phyloP scores from a whole-genome alignment of 1,140 invertebrate species.

The Neelides sp. region DNA sequence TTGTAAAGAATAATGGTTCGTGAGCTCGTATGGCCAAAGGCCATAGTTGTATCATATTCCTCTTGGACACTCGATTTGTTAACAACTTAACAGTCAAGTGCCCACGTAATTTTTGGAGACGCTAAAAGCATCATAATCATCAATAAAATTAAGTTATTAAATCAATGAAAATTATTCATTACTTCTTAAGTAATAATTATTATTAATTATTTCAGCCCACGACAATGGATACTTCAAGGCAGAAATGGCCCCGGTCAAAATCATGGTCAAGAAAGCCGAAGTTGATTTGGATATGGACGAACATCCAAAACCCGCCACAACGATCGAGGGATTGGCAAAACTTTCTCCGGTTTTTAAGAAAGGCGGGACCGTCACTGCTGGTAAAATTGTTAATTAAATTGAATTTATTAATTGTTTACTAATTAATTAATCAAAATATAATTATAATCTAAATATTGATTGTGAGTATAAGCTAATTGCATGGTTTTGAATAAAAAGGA shows the following conservation, averaged over 20 bases:
- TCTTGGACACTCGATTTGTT: conserved; percentile 6
- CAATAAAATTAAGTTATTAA: conserved; percentile 1
- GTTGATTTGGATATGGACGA: conserved; percentile 75
- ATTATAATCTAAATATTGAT: not conserved
- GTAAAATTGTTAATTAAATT: conserved; percentile 33
- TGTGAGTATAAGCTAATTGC: not conserved
- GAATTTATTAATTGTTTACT: not conserved
- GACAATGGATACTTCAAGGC: conserved; percentile 76
- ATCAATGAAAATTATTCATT: not conserved
- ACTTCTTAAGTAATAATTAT: not conserved
- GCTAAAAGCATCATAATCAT: not conserved
- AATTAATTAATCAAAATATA: conserved; percentile 8
- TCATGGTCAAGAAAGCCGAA: conserved; percentile 72
- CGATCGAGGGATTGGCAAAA: conserved; percentile 66
- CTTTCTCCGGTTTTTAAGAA: conserved; percentile 89
- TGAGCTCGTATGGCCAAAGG: too few relatives aligned
- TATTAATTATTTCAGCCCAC: conserved; percentile 57
- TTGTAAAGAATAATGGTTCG: too few relatives aligned
- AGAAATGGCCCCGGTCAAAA: conserved; percentile 73
- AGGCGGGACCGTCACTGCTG: conserved; percentile 87
- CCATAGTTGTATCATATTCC: too few relatives aligned
- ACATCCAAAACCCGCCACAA: conserved; percentile 82
- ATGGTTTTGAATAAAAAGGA: conserved; percentile 36
- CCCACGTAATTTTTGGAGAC: not conserved
- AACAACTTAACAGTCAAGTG: not conserved